Conservation (phyloP, 2,113 vertebrate species). For the Sakesphorus luctuosus region DNA sequence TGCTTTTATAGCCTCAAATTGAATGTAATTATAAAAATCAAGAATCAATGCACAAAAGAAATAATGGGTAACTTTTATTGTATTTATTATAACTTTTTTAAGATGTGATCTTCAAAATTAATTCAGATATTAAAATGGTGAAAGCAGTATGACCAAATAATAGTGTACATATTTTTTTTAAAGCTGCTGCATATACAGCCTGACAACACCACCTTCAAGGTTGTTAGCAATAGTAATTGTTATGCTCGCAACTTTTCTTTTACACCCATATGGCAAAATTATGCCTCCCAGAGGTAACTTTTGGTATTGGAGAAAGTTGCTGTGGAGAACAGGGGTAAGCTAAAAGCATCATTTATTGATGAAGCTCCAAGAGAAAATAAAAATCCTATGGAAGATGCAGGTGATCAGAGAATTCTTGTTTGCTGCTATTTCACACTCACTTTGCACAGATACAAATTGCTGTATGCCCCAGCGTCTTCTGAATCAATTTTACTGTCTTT, state of each 20-base stretch:
- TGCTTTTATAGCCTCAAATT: conserved; percentile 20
- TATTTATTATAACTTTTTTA: background rate
- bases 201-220: background rate
- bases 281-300: conserved; percentile 52
- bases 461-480: background rate
- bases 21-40: conserved; percentile 28
- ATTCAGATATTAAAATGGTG: background rate
- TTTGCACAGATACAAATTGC: background rate
- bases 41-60: conserved; percentile 14
- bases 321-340: background rate
- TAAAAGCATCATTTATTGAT: background rate
- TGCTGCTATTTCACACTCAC: background rate
- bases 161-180: background rate
- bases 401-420: background rate
- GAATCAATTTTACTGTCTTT: background rate
- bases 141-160: background rate
- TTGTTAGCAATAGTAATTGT: background rate
- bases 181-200: background rate
- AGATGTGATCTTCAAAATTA: background rate
- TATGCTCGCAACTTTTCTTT: background rate
- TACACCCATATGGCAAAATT: conserved; percentile 22
- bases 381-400: background rate
- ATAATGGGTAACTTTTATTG: background rate
- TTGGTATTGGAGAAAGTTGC: background rate
- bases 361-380: background rate